Conservation (phyloP, 2,797 vertebrate species). For the Pipistrellus pygmaeus region DNA sequence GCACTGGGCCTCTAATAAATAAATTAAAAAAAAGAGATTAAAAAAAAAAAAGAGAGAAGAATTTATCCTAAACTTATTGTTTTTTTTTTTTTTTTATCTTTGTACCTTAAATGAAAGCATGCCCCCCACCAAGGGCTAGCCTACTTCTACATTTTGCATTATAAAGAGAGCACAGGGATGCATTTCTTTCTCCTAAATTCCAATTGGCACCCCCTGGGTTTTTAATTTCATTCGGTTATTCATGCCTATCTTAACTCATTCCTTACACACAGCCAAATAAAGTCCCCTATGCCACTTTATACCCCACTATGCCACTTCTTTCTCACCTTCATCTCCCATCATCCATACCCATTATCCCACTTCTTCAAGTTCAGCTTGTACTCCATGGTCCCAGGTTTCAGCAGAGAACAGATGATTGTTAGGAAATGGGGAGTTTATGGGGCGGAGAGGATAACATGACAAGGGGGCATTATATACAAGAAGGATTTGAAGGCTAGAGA, state of each 20-base stretch:
- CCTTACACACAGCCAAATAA: neutral
- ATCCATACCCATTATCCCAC: too few relatives aligned
- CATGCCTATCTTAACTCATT: too few relatives aligned
- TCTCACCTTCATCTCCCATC: neutral
- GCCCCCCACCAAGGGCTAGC: neutral
- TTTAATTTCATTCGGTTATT: neutral
- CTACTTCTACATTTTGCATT: neutral
- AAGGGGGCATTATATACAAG: neutral
- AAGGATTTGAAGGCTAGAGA: neutral
- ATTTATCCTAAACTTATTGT: neutral
- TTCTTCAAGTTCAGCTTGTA: neutral
- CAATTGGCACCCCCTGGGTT: fast-evolving
- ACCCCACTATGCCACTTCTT: neutral
- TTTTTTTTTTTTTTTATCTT: neutral
- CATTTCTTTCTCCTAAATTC: neutral
- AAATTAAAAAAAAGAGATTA: too few relatives aligned
- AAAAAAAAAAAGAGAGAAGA: too few relatives aligned
- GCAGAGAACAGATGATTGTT: neutral
- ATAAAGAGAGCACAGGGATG: neutral
- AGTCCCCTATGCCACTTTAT: neutral
- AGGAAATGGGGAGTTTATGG: fast-evolving
- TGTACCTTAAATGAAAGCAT: neutral
- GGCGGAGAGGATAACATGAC: neutral
- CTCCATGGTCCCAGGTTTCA: neutral
- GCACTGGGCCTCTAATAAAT: too few relatives aligned